Evolutionary conservation across 2,113 vertebrate species (phyloP).

Genomic region (Microtus ochrogaster): DNA sequence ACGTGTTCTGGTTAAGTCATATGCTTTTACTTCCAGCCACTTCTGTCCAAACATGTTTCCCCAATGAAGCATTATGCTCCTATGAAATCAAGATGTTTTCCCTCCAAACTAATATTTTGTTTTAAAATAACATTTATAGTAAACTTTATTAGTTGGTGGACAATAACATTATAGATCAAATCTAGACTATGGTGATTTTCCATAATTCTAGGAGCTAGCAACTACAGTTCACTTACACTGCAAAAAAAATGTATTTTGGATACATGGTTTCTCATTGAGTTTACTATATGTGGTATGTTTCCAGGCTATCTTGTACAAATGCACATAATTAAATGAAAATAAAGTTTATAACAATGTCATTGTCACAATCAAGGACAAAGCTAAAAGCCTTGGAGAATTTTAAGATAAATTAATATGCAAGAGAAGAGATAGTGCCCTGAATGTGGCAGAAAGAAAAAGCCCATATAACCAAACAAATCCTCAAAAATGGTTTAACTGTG

Average conservation of each 20-base stretch:
- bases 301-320: conserved; percentile 7
- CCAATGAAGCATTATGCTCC: conserved; percentile 42
- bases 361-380: not conserved
- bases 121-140: conserved; percentile 11
- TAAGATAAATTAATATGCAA: conserved; percentile 11
- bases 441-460: not conserved
- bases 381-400: conserved; percentile 21
- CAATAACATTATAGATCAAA: conserved; percentile 52
- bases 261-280: conserved; percentile 15
- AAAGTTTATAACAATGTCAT: not conserved
- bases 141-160: conserved; percentile 48
- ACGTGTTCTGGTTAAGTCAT: conserved; percentile 63
- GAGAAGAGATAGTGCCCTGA: not conserved
- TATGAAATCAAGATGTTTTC: conserved; percentile 70
- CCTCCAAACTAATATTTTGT: conserved; percentile 61
- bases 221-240: conserved; percentile 30
- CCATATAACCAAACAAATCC: not conserved
- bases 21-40: conserved; percentile 59
- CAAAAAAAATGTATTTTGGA: conserved; percentile 48
- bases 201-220: not conserved
- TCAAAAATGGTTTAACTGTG: not conserved
- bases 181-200: conserved; percentile 41
- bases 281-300: conserved; percentile 5
- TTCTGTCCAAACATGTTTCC: conserved; percentile 76
- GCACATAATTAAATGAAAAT: conserved; percentile 17